phyloP scores from a whole-genome alignment of 2,113 vertebrate species.

The Rhabdomys dilectus region DNA sequence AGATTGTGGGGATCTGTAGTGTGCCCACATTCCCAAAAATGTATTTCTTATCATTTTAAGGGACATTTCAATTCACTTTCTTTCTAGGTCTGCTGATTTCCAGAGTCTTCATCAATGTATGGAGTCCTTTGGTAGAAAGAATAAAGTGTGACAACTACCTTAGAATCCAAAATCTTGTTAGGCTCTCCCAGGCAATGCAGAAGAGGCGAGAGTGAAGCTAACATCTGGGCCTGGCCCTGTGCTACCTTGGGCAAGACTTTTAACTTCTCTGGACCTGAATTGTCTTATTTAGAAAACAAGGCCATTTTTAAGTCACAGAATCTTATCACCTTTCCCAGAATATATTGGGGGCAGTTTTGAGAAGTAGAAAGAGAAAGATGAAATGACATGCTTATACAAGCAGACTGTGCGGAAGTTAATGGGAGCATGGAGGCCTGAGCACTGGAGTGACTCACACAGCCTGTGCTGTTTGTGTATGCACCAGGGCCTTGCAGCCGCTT shows the following conservation, averaged over 20 bases:
- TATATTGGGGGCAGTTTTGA: not conserved
- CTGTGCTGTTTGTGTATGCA: not conserved
- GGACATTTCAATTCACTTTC: not conserved
- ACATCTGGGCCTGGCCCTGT: not conserved
- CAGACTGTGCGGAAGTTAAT: not conserved
- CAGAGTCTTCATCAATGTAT: slow-evolving; percentile 44
- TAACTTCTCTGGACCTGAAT: not conserved
- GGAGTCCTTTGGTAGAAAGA: not conserved
- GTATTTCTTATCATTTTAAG: not conserved
- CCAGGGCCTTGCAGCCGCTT: not conserved
- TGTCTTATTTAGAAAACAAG: slow-evolving; percentile 27
- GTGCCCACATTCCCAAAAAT: not conserved
- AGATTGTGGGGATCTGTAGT: not conserved
- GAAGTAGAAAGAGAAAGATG: not conserved
- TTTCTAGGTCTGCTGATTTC: slow-evolving; percentile 25
- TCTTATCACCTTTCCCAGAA: slow-evolving; percentile 8
- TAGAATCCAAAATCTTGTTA: slow-evolving; percentile 19
- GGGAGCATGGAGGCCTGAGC: not conserved
- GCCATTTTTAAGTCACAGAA: not conserved
- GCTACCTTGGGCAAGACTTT: not conserved
- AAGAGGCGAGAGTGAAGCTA: not conserved
- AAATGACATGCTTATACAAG: not conserved
- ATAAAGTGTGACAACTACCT: not conserved
- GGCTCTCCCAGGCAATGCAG: not conserved
- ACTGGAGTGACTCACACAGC: not conserved